A percentile compares a stretch with the other conserved stretches of the same genome.
phyloP scores from a whole-genome alignment of 2,113 vertebrate genomes.

The Amphiprion ocellaris region DNA sequence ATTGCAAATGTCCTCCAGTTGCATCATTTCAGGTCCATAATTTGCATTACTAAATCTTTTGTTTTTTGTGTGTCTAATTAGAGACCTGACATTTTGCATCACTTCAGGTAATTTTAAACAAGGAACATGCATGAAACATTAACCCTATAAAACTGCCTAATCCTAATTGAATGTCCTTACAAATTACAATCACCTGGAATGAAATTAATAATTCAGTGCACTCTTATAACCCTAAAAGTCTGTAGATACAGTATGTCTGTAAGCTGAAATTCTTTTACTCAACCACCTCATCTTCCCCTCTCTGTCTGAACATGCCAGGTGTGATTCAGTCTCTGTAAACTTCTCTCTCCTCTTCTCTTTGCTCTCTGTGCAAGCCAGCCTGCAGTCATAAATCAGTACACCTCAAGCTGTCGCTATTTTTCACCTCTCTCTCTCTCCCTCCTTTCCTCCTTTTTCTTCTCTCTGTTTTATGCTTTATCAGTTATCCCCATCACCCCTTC shows the following conservation, averaged over 20 bases:
- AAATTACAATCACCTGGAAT: not conserved
- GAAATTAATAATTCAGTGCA: no score
- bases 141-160: not conserved
- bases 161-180: not conserved
- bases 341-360: slow-evolving; percentile 40
- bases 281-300: slow-evolving; percentile 45
- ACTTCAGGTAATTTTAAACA: no score
- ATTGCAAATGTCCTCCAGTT: no score
- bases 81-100: no score
- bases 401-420: slow-evolving; percentile 57
- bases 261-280: slow-evolving; percentile 49
- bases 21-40: no score
- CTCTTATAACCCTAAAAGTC: slow-evolving; percentile 27
- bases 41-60: no score
- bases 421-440: not conserved
- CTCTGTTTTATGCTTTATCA: slow-evolving; percentile 33
- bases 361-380: slow-evolving; percentile 41
- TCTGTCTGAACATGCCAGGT: slow-evolving; percentile 75
- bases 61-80: no score
- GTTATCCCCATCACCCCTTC: slow-evolving; percentile 31
- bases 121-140: no score
- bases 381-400: slow-evolving; percentile 67
- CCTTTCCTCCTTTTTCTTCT: slow-evolving; percentile 3
- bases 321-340: slow-evolving; percentile 67
- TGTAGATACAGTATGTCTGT: slow-evolving; percentile 8